Conservation (phyloP, 2,797 vertebrate genomes). For the Arctocebus calabarensis region DNA sequence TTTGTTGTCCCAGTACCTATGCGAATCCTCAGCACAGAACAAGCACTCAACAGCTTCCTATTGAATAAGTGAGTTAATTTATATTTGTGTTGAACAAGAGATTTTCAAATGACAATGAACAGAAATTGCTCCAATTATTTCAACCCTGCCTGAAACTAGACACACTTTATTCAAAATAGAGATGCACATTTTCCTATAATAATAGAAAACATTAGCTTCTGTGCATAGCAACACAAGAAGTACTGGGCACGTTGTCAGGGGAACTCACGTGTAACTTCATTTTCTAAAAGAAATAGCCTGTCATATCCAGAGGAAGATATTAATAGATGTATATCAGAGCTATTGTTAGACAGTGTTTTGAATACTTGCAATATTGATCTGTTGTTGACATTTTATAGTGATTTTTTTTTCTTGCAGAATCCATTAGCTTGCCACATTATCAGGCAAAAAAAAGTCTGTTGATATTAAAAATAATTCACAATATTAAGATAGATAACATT, state of each 20-base stretch:
- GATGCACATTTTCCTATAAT: neutral
- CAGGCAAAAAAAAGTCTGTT: conserved; percentile 57
- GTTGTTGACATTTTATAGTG: conserved; percentile 78
- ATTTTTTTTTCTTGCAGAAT: conserved; percentile 83
- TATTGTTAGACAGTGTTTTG: conserved; percentile 59
- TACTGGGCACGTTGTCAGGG: neutral
- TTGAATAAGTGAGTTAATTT: neutral
- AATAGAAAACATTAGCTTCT: neutral
- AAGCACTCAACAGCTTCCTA: neutral
- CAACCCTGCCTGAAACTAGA: neutral
- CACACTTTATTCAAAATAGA: conserved; percentile 32
- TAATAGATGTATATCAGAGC: conserved; percentile 77
- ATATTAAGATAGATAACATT: conserved; percentile 75
- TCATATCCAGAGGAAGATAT: conserved; percentile 76
- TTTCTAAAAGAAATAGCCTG: conserved; percentile 74
- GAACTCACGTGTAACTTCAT: conserved; percentile 32
- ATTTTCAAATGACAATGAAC: neutral
- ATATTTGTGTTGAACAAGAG: neutral
- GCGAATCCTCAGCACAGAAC: neutral
- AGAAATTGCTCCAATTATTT: neutral
- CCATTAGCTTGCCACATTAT: conserved; percentile 71
- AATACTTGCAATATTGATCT: conserved; percentile 80
- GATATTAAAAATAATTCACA: conserved; percentile 65
- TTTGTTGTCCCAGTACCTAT: neutral
- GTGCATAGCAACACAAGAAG: conserved; percentile 41